phyloP scores from a whole-genome alignment of 2,888 invertebrate genomes.

The Drosophila mulleri region DNA sequence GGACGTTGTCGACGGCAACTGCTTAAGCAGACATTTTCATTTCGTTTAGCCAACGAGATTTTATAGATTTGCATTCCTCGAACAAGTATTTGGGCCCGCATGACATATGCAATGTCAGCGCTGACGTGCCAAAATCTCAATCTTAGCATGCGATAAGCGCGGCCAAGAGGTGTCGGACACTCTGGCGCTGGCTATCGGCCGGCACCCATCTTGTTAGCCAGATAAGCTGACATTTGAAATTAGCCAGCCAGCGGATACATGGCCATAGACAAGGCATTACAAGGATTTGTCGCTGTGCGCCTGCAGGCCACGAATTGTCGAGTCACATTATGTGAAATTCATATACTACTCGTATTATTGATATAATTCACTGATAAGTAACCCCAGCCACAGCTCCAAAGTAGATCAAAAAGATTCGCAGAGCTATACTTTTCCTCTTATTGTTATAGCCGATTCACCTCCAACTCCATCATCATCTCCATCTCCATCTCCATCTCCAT shows the following conservation, averaged over 20 bases:
- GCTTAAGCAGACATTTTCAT: constrained; percentile 72
- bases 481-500: neutral
- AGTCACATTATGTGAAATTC: constrained; percentile 69
- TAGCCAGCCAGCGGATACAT: constrained; percentile 77
- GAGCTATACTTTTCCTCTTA: constrained; percentile 55
- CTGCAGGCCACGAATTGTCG: constrained; percentile 35
- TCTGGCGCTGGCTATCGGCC: constrained; percentile 56
- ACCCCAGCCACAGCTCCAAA: constrained; percentile 55
- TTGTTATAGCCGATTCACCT: constrained; percentile 25
- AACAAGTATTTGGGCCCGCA: constrained; percentile 44
- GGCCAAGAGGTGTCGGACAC: constrained; percentile 61
- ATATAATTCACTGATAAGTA: constrained; percentile 75
- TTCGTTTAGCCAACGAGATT: constrained; percentile 67
- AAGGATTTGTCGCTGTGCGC: constrained; percentile 65
- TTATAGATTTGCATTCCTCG: constrained; percentile 71
- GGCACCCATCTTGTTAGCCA: constrained; percentile 78
- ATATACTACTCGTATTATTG: constrained; percentile 68
- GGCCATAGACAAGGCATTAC: constrained; percentile 80
- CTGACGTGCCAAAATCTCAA: constrained; percentile 61
- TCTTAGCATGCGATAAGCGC: constrained; percentile 53
- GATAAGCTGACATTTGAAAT: constrained; percentile 84
- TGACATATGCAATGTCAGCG: constrained; percentile 58
- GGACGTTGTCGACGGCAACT: constrained; percentile 53
- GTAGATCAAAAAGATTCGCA: constrained; percentile 76
- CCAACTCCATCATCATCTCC: neutral